Evolutionary conservation across 2,888 invertebrate species (phyloP).

Genomic region (Helobdella robusta): DNA sequence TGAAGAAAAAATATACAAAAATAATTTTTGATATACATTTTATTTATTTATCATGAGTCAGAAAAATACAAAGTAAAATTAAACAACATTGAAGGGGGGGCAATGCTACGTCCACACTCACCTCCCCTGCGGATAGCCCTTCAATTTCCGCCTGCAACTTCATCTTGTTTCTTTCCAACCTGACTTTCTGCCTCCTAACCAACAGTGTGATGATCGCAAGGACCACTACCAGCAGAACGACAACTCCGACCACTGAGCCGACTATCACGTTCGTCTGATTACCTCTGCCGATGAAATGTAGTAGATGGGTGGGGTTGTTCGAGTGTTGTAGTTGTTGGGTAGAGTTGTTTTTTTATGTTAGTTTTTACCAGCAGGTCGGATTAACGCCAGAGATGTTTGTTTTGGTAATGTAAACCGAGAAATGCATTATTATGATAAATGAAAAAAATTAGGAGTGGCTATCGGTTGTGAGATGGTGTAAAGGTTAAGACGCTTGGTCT

Average conservation of each 20-base stretch:
- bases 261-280: too few relatives aligned
- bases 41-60: not conserved
- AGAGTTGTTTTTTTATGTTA: too few relatives aligned
- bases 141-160: constrained; percentile 78
- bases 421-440: too few relatives aligned
- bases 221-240: not conserved
- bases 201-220: not conserved
- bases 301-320: too few relatives aligned
- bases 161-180: constrained; percentile 77
- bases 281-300: too few relatives aligned
- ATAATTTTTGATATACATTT: not conserved
- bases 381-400: too few relatives aligned
- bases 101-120: constrained; percentile 27
- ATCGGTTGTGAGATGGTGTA: too few relatives aligned
- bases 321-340: too few relatives aligned
- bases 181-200: constrained; percentile 65
- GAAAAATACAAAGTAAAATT: not conserved
- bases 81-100: not conserved
- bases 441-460: too few relatives aligned
- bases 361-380: too few relatives aligned
- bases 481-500: too few relatives aligned
- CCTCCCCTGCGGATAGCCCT: constrained; percentile 60
- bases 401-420: too few relatives aligned
- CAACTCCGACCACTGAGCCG: not conserved
- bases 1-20: not conserved